Base-by-base conservation (phyloP, 1,140 invertebrate genomes). In the Papilio dardanus region DNA sequence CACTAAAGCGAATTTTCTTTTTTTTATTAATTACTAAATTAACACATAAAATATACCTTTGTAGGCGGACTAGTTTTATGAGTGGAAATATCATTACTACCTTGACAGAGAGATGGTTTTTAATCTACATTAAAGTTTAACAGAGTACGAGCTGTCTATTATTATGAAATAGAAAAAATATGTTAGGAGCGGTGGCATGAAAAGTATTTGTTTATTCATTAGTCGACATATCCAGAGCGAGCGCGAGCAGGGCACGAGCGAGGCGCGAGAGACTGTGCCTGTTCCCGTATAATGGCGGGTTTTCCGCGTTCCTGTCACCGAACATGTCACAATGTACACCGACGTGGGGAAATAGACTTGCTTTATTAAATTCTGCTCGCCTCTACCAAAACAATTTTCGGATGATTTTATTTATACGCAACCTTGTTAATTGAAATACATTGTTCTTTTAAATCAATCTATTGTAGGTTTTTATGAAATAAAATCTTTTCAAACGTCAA, bases 341-440 rank as follows among this genome's bases (percentile, higher is more conserved):
- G 84, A 86, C 83, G 83, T 69, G 76, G 76, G 86, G 84, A 85
- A 88, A 88, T 88, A 84, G 80, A 83, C 76, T 82, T 81, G 82
- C 79, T 82, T 83, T 84, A 87, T 88, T 85, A 81, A 86, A 88
- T 85, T 83, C 74, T 66, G 67, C n/a, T 46, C 74, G 54, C 74
- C 77, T 75, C 75, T 71, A 66, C 67, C 74, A 62, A 75, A 71
- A 77, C 69, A 77, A 74, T 71, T 78, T 75, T 78, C 74, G 74
- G 71, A 73, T 54, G 71, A 58, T 73, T 54, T 73, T 73, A 58
- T 73, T 73, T 73, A 58, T 30, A 40, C 42, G n/a, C 50, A 73
- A 54, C 30, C n/a, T 58, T 73, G 28, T 73, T 73, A 73, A 73
- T 73, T 73, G 71, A 33, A 73, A 58, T 33, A 54, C 46, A 54